A percentile compares a stretch with the other conserved stretches of the same genome.
These are phyloP conservation scores for Eurois occulta DNA, from an alignment of 2,888 invertebrate species.

Conservation along the genomic window DNA sequence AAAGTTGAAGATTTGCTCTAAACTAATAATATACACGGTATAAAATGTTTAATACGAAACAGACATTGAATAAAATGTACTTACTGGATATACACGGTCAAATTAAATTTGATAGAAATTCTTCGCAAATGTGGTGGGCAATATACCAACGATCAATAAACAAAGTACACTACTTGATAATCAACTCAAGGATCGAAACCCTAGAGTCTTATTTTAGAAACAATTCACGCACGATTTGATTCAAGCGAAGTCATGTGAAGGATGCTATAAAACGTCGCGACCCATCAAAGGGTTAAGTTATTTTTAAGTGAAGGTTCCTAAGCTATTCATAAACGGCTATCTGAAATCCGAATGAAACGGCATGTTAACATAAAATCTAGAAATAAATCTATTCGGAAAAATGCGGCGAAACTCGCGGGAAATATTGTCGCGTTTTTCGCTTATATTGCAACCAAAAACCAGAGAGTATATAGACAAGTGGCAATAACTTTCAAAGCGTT, in stretches of 20 bases:
- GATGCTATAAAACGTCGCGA: conserved; percentile 1
- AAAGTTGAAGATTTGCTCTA: not conserved
- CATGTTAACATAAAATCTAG: not conserved
- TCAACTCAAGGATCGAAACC: not conserved
- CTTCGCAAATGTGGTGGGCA: no score
- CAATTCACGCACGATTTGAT: conserved; percentile 2
- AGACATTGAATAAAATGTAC: no score
- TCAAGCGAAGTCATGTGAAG: conserved; percentile 27
- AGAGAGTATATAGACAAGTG: no score
- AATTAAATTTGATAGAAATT: not conserved
- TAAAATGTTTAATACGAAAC: no score
- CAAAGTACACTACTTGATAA: not conserved
- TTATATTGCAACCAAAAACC: no score
- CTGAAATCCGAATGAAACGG: not conserved
- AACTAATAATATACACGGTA: no score
- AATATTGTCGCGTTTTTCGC: no score
- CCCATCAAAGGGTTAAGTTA: conserved; percentile 18
- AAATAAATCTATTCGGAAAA: not conserved
- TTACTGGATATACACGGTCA: not conserved
- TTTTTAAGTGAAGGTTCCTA: conserved; percentile 15
- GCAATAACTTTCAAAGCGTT: no score
- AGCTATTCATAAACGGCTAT: not conserved
- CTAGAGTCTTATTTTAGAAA: not conserved
- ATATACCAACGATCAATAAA: no score
- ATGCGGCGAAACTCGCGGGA: no score